Evolutionary conservation across 2,113 vertebrate species (phyloP), one percentile per base, ranked within the genome.

Genomic region (Mola mola): DNA sequence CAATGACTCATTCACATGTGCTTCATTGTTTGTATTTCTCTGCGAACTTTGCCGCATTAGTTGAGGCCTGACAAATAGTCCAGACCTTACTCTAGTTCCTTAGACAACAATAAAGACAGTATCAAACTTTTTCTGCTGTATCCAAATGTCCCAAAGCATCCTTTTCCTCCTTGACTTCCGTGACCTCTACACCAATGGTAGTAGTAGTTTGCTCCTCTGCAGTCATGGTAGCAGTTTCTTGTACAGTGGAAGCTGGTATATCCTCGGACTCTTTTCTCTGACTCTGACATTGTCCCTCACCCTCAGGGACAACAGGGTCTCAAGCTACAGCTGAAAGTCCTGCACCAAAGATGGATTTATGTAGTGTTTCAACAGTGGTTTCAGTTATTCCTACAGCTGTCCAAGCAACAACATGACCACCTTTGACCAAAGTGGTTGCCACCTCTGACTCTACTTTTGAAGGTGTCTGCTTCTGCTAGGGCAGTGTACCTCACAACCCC

Each of bases 371-470:
- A 33, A 38, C 56, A 22, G 42, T 28, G 28, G 43, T 21, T 50
- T 77, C 65, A 16, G 31, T 37, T n/a, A 37, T 9, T 48, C 12
- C 59, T 47, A 4, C 63, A 40, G 26, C 21, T 34, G 29, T 17
- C 13, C 13, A 9, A 29, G 28, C 58, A 36, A 42, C 37, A 29
- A 20, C 41, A 20, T 78, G 28, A 11, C 49, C 53, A 24, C 61
- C 66, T 52, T 66, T 50, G 21, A 72, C 48, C 28, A 65, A 46
- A 15, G 38, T 13, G 13, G 36, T 20, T 8, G 56, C 74, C 24
- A 11, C 68, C 15, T 56, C 53, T 24, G 72, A 63, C 24, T 76
- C 66, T 9, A 61, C 47, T 3, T 66, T 69, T 36, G 29, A 6
- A 10, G 63, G 37, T 8, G 2, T 55, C 63, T 24, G 49, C 42